These are phyloP conservation scores for Parauchenoglanis ngamensis DNA, from an alignment of 2,797 vertebrate species.

Conservation along the genomic window DNA sequence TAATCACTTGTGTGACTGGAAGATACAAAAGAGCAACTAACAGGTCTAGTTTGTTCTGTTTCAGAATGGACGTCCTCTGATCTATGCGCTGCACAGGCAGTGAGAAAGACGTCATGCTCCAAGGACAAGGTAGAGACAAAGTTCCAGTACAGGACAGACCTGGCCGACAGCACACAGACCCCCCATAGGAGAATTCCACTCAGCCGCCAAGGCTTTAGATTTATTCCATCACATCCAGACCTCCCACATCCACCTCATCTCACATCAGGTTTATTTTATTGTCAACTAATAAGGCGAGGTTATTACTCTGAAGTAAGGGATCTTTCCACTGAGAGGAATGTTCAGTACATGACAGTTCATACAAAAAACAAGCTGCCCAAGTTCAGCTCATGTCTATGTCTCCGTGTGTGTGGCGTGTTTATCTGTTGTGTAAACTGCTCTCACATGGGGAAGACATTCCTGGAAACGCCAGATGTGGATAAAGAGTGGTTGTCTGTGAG, in stretches of 20 bases:
- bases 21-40: conserved; percentile 6
- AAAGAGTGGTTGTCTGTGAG: conserved; percentile 33
- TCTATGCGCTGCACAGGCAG: conserved; percentile 27
- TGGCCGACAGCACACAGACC: not conserved
- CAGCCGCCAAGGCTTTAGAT: not conserved
- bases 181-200: conserved; percentile 16
- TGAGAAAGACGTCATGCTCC: conserved; percentile 18
- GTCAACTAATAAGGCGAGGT: conserved; percentile 36
- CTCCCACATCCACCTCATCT: conserved; percentile 9
- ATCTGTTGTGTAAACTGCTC: conserved; percentile 52
- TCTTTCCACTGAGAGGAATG: not conserved
- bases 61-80: not conserved
- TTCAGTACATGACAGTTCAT: conserved; percentile 20
- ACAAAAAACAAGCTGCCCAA: not conserved
- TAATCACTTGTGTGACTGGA: not conserved
- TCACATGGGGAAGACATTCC: conserved; percentile 51
- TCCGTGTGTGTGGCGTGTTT: conserved; percentile 44
- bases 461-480: conserved; percentile 56
- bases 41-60: conserved; percentile 30
- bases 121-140: conserved; percentile 33
- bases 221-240: conserved; percentile 27
- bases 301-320: conserved; percentile 24
- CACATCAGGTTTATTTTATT: conserved; percentile 27
- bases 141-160: conserved; percentile 23
- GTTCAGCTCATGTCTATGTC: conserved; percentile 1